Percentiles rank a stretch among this genome's conserved stretches.
Conservation (phyloP, 2,113 vertebrate genomes). For the Clupea harengus region DNA sequence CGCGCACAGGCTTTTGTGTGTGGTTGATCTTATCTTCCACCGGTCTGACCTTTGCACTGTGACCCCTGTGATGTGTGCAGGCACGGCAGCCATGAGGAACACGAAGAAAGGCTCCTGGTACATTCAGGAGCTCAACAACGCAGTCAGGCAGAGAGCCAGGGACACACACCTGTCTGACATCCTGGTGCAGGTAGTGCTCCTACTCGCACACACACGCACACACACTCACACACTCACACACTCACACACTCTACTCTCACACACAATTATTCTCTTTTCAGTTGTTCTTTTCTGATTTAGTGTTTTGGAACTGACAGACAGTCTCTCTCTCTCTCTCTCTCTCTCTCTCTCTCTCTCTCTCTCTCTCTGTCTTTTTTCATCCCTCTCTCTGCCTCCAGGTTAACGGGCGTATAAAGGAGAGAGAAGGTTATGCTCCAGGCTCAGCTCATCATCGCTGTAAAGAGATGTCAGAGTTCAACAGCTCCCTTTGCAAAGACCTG, state of each 20-base stretch:
- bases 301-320: neutral
- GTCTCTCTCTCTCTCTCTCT: neutral
- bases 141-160: conserved; percentile 79
- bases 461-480: conserved; percentile 98
- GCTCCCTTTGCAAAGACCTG: conserved; percentile 89
- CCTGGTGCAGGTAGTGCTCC: conserved; percentile 82
- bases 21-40: neutral
- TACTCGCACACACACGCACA: neutral
- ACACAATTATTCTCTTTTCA: neutral
- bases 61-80: conserved; percentile 59
- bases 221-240: neutral
- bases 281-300: neutral
- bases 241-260: neutral
- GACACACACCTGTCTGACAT: conserved; percentile 93
- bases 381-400: conserved; percentile 69
- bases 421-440: conserved; percentile 91
- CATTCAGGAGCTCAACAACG: conserved; percentile 82
- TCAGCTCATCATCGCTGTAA: conserved; percentile 94
- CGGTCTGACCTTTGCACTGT: neutral
- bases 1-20: neutral
- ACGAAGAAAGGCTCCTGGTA: conserved; percentile 97
- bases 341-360: neutral
- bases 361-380: neutral
- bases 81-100: conserved; percentile 93
- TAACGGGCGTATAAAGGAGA: conserved; percentile 85